Percentiles rank a stretch among this genome's conserved stretches.
phyloP scores from a whole-genome alignment of 2,797 vertebrate genomes.

The Periophthalmus magnuspinnatus region DNA sequence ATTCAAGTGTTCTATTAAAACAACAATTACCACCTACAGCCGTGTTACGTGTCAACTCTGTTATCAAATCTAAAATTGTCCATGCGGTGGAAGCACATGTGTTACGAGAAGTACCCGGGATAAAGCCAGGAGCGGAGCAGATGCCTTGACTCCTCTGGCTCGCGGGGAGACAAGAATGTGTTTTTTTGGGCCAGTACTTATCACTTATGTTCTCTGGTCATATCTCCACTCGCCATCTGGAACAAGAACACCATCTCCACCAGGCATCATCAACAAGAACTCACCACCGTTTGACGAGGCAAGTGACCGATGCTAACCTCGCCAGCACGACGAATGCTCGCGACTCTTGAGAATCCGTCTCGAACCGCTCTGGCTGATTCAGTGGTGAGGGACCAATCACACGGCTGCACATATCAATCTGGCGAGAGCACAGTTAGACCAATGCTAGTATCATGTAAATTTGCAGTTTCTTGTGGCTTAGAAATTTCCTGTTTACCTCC shows the following conservation, averaged over 20 bases:
- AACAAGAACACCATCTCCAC: conserved; percentile 1
- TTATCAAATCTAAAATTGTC: conserved; percentile 4
- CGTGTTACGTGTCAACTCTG: neutral
- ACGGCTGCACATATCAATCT: too few relatives aligned
- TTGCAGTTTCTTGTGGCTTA: conserved; percentile 33
- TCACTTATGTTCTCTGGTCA: conserved; percentile 38
- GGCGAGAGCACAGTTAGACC: neutral
- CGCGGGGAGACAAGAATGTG: conserved; percentile 57
- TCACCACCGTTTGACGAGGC: conserved; percentile 42
- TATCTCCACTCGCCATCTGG: conserved; percentile 25
- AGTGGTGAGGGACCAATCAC: too few relatives aligned
- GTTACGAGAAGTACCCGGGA: conserved; percentile 22
- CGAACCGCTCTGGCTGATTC: too few relatives aligned
- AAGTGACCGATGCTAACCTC: conserved; percentile 24
- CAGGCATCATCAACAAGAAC: conserved; percentile 42
- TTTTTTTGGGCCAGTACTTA: conserved; percentile 42
- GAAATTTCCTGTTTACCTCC: conserved; percentile 16
- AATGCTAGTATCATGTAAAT: conserved; percentile 45
- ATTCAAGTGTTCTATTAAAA: too few relatives aligned
- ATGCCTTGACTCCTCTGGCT: conserved; percentile 48
- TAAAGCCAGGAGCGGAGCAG: conserved; percentile 20
- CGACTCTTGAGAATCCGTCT: too few relatives aligned
- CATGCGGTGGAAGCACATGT: conserved; percentile 10
- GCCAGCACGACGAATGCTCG: too few relatives aligned
- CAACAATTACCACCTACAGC: too few relatives aligned